Evolutionary conservation across 2,888 invertebrate genomes (phyloP).

Genomic region (Adelognathus sp.): DNA sequence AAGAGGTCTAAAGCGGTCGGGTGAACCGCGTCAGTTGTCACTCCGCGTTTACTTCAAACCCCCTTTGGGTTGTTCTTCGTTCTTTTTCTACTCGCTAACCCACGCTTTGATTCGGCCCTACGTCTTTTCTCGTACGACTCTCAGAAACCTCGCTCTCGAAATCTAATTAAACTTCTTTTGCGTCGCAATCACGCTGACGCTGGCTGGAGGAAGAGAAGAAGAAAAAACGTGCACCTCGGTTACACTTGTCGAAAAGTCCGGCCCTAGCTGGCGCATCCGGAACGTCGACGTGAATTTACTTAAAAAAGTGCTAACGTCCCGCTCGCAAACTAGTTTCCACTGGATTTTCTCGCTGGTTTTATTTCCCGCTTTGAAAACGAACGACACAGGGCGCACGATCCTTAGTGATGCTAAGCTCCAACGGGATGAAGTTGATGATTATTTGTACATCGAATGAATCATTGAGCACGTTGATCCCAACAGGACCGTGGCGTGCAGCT

Average conservation of each 20-base stretch:
- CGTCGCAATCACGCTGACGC: background rate
- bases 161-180: conserved; percentile 69
- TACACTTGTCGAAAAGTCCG: conserved; percentile 25
- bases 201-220: background rate
- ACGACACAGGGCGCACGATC: background rate
- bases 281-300: conserved; percentile 42
- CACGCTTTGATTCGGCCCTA: conserved; percentile 14
- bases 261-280: background rate
- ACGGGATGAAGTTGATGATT: background rate
- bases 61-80: background rate
- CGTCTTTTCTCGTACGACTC: conserved; percentile 12
- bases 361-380: background rate
- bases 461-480: background rate
- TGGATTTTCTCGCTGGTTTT: conserved; percentile 20
- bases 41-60: conserved; percentile 9
- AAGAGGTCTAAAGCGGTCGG: conserved; percentile 32
- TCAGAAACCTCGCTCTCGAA: conserved; percentile 30
- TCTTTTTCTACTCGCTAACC: conserved; percentile 14
- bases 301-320: conserved; percentile 27
- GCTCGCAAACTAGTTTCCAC: conserved; percentile 4
- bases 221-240: conserved; percentile 44
- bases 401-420: background rate
- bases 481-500: background rate
- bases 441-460: background rate
- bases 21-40: conserved; percentile 27